phyloP scores from a whole-genome alignment of 2,888 invertebrate species.

The Mayetiola destructor region DNA sequence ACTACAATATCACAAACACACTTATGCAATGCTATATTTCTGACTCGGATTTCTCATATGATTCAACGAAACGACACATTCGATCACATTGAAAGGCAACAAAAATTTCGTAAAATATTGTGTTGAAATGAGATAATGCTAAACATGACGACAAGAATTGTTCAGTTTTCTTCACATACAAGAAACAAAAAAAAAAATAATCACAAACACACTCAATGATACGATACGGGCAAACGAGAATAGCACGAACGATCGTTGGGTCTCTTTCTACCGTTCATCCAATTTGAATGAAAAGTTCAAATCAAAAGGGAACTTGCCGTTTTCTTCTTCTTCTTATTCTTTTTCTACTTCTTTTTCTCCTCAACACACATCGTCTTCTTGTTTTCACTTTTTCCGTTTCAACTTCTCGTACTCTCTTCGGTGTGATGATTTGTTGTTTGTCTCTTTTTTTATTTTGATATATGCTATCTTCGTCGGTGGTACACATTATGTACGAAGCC shows the following conservation, averaged over 20 bases:
- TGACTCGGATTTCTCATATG: neutral
- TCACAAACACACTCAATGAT: too few relatives aligned
- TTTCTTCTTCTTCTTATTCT: too few relatives aligned
- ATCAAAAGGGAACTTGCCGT: too few relatives aligned
- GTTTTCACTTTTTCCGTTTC: neutral
- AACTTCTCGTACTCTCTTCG: neutral
- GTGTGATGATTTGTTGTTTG: neutral
- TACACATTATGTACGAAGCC: neutral
- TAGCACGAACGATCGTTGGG: too few relatives aligned
- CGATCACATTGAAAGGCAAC: neutral
- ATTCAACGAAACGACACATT: neutral
- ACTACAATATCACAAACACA: too few relatives aligned
- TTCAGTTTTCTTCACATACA: too few relatives aligned
- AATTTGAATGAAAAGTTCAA: too few relatives aligned
- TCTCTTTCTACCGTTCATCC: neutral
- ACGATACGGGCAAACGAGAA: too few relatives aligned
- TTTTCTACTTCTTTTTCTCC: too few relatives aligned
- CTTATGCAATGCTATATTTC: neutral
- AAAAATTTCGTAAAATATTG: neutral
- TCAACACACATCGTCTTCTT: too few relatives aligned
- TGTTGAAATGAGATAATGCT: constrained; percentile 4
- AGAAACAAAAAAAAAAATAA: neutral
- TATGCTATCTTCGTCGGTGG: neutral
- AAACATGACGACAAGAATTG: neutral
- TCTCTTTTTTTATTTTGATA: too few relatives aligned